A percentile compares a stretch with the other conserved stretches of the same genome.
phyloP scores from a whole-genome alignment of 2,113 vertebrate genomes.

The Calidris pygmaea region DNA sequence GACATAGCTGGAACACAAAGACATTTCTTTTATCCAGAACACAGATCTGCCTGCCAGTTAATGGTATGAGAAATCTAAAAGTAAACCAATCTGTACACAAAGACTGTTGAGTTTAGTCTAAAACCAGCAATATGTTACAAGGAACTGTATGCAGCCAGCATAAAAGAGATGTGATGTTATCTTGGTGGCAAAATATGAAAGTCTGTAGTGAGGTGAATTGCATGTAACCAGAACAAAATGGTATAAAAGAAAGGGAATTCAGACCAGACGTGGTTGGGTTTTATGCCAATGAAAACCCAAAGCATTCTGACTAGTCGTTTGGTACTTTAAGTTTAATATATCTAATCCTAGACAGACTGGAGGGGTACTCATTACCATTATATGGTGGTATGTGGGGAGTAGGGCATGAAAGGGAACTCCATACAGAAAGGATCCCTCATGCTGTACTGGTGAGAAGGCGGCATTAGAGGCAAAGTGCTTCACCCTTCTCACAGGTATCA shows the following conservation, averaged over 20 bases:
- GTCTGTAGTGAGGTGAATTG: neutral
- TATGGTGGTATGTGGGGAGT: neutral
- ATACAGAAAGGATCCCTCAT: neutral
- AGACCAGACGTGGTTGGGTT: neutral
- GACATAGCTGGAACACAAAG: neutral
- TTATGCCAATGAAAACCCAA: neutral
- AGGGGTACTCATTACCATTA: neutral
- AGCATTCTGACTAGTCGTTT: neutral
- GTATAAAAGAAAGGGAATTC: neutral
- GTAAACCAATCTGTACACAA: neutral
- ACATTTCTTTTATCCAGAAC: neutral
- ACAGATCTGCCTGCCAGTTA: neutral
- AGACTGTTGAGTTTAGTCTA: neutral
- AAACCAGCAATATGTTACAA: neutral
- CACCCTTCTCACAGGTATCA: neutral
- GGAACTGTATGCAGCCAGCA: neutral
- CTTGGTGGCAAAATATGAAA: neutral
- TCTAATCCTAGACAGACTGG: neutral
- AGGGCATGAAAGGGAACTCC: neutral
- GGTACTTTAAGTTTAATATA: neutral
- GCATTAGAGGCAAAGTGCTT: neutral
- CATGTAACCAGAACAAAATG: neutral
- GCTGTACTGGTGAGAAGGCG: neutral
- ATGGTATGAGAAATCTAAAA: neutral
- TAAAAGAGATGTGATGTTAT: neutral